phyloP scores from a whole-genome alignment of 1,140 invertebrate species.

The Trichonephila clavipes region DNA sequence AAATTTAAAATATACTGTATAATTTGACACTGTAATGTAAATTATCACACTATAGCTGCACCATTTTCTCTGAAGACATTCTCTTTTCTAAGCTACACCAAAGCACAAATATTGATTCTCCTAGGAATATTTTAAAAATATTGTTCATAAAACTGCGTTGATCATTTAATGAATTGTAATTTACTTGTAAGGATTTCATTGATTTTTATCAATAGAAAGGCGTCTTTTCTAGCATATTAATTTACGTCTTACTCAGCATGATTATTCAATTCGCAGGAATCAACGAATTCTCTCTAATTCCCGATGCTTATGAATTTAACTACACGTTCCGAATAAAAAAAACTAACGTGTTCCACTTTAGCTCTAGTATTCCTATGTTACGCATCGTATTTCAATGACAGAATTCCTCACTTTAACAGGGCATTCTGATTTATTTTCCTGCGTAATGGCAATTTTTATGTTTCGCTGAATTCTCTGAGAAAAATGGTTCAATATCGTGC shows the following conservation, averaged over 20 bases:
- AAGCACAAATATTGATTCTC: too few relatives aligned
- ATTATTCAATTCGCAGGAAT: background rate
- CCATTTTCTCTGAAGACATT: too few relatives aligned
- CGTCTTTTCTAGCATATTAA: background rate
- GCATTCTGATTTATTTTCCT: background rate
- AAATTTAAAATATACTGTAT: too few relatives aligned
- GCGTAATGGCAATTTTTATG: slow-evolving; percentile 1
- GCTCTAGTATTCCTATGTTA: too few relatives aligned
- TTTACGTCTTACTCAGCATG: background rate
- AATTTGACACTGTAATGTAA: too few relatives aligned
- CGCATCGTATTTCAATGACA: background rate
- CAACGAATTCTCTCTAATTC: background rate
- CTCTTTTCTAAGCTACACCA: too few relatives aligned
- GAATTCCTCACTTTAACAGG: background rate
- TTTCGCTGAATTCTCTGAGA: background rate
- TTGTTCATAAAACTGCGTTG: too few relatives aligned
- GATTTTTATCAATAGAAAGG: too few relatives aligned
- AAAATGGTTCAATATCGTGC: slow-evolving; percentile 27
- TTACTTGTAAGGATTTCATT: too few relatives aligned
- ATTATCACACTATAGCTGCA: too few relatives aligned
- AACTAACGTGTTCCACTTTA: background rate
- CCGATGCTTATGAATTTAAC: background rate
- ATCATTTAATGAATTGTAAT: too few relatives aligned
- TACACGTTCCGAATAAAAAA: background rate
- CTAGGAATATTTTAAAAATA: too few relatives aligned